Base-by-base conservation (phyloP, 23 tunicate species). In the Trididemnum nubilum region DNA sequence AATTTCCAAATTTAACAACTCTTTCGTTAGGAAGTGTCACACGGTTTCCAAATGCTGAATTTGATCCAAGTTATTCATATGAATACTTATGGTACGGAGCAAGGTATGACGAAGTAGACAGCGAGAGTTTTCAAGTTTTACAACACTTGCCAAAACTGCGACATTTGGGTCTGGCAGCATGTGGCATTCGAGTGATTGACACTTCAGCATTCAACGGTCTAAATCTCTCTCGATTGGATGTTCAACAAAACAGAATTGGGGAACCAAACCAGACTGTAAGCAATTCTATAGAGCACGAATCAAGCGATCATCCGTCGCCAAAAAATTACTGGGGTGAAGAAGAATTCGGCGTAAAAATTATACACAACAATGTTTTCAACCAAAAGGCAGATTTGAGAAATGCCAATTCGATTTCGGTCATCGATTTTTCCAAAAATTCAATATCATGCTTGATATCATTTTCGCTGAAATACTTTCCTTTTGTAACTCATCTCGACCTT, bases 1-100 rank as follows among this genome's bases (percentile, higher is more conserved):
- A 26, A 61, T 61, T 61, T 61, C 67, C 67, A 15, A 61, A 61
- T 22, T 25, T 61, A 25, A 61, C 67, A 21, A 61, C 67, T 15
- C 67, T 61, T 61, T 21, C 29, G 25, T 4, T 61, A 5, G 67
- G 67, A 61, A 61, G 5, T 21, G n/a, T 4, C 29, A 61, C 5
- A 21, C 26, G n/a, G 5, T 12, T 61, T 22, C 67, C 67, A 15
- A 25, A 25, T n/a, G 27, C 25, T 12, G n/a, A 15, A 25, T 61
- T 61, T 26, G n/a, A 12, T 25, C 5, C 27, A 4, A 26, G 5
- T 12, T 61, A 4, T 21, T 61, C 26, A 4, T 26, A 61, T 15
- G 15, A 61, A 21, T 12, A 22, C n/a, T 61, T 61, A 12, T 12
- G 21, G 67, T 61, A 61, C 67, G 67, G 67, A 21, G 5, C 29